A percentile compares a stretch with the other conserved stretches of the same genome.
Conservation (phyloP, 2,797 vertebrate species). For the Ceryle rudis region DNA sequence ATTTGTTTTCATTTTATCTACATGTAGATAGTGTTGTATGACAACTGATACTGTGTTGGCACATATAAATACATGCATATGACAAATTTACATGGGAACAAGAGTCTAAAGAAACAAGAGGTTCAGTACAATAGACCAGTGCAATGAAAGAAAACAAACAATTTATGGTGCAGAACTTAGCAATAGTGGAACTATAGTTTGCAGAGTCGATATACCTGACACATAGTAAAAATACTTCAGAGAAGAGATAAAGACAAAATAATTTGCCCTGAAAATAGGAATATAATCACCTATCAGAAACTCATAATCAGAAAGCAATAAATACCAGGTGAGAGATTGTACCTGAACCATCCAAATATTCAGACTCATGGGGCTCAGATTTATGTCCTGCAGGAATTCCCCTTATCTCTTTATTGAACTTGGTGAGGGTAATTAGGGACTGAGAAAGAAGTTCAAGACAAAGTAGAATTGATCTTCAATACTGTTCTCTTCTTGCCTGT, state of each 20-base stretch:
- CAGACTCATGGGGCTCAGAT: background rate
- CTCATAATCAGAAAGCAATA: background rate
- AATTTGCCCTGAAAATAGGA: background rate
- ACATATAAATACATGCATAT: background rate
- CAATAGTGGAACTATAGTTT: background rate
- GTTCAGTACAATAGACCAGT: background rate
- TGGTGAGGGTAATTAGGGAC: background rate
- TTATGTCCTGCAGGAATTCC: background rate
- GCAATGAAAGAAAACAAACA: background rate
- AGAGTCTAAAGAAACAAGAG: background rate
- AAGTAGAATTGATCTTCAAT: background rate
- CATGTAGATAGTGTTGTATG: too few relatives aligned
- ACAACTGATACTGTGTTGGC: background rate
- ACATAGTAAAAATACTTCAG: background rate
- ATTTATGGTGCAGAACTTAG: background rate
- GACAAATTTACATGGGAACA: background rate
- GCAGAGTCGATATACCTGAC: background rate
- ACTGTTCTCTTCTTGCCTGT: background rate
- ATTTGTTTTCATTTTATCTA: background rate
- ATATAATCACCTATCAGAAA: background rate
- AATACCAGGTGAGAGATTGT: background rate
- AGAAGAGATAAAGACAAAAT: background rate
- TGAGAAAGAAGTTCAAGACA: background rate
- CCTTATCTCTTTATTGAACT: background rate
- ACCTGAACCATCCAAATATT: background rate